A percentile compares a stretch with the other conserved stretches of the same genome.
Evolutionary conservation across 2,113 vertebrate species (phyloP).

Genomic region (Prunella himalayana): DNA sequence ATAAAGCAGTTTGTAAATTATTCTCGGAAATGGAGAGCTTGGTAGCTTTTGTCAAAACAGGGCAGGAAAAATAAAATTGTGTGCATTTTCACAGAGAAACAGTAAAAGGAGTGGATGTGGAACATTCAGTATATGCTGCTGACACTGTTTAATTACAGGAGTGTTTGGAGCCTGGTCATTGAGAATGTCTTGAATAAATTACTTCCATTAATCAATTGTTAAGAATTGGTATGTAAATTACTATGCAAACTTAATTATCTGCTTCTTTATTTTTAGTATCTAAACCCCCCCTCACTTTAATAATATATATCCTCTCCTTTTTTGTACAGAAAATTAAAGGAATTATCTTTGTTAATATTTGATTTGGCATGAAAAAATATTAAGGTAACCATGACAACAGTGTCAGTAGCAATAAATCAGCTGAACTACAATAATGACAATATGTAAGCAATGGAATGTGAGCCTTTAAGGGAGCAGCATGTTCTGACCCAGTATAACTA

Average conservation of each 20-base stretch:
- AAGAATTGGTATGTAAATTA: not conserved
- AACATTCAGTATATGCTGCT: not conserved
- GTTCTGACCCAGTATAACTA: not conserved
- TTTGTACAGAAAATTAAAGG: not conserved
- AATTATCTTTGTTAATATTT: not conserved
- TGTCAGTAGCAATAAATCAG: not conserved
- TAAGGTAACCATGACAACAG: not conserved
- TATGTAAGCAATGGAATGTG: not conserved
- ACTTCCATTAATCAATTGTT: not conserved
- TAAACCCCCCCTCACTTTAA: not conserved
- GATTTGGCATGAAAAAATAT: not conserved
- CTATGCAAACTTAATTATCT: not conserved
- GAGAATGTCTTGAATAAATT: not conserved
- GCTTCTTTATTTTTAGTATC: not conserved
- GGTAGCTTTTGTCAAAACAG: not conserved
- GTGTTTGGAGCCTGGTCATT: not conserved
- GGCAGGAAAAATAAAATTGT: not conserved
- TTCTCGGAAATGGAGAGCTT: not conserved
- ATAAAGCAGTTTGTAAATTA: not conserved
- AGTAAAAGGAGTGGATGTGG: not conserved
- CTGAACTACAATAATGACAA: not conserved
- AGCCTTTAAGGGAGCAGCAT: not conserved
- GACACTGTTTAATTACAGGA: not conserved
- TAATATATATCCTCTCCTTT: not conserved
- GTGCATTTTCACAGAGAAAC: not conserved